These are phyloP conservation scores for Epiblema foenella DNA, from an alignment of 2,888 invertebrate genomes.

Conservation along the genomic window DNA sequence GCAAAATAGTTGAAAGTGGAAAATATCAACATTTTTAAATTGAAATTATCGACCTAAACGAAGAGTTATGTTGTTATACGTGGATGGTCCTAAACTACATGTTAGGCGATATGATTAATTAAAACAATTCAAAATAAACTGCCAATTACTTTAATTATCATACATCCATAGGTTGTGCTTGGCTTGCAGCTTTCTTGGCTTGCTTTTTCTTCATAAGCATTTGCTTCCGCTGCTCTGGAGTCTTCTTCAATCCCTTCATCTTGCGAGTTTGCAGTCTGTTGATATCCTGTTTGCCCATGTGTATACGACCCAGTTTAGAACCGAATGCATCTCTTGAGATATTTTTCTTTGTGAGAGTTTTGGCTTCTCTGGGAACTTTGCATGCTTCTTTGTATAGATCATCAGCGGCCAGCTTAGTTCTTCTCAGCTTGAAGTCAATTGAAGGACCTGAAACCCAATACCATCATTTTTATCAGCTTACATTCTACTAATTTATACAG, in stretches of 20 bases:
- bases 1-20: too few species aligned
- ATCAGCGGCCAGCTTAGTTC: slow-evolving; percentile 95
- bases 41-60: too few species aligned
- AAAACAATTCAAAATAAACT: slow-evolving; percentile 20
- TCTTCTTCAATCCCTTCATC: slow-evolving; percentile 94
- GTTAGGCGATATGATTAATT: neutral
- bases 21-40: too few species aligned
- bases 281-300: slow-evolving; percentile 95
- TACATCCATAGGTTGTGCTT: slow-evolving; percentile 52
- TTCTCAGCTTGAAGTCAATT: slow-evolving; percentile 92
- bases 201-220: slow-evolving; percentile 83
- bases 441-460: slow-evolving; percentile 89
- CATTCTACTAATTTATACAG: too few species aligned
- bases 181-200: slow-evolving; percentile 63
- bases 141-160: slow-evolving; percentile 54
- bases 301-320: slow-evolving; percentile 95
- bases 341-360: slow-evolving; percentile 95
- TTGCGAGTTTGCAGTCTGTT: slow-evolving; percentile 94
- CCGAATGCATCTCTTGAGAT: slow-evolving; percentile 94
- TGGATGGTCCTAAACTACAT: too few species aligned
- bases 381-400: slow-evolving; percentile 94
- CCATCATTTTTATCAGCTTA: neutral
- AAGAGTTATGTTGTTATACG: too few species aligned
- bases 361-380: slow-evolving; percentile 91
- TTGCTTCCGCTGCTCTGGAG: slow-evolving; percentile 87